Conservation (phyloP, 1,140 invertebrate species). For the Pseudomyrmex gracilis region DNA sequence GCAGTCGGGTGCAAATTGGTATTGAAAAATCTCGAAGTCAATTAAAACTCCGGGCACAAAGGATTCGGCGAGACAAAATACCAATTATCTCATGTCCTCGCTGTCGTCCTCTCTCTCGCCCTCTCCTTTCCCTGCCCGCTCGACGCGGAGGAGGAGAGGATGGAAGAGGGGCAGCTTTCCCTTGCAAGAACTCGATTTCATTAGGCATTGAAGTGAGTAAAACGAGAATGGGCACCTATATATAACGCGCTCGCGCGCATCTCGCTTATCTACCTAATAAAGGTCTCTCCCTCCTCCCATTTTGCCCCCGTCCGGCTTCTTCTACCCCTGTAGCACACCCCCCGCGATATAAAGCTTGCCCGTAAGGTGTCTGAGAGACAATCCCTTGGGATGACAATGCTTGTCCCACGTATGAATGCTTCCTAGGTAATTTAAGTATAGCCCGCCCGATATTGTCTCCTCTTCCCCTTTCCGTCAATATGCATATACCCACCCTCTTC, state of each 20-base stretch:
- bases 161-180: constrained; percentile 60
- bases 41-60: constrained; percentile 81
- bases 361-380: constrained; percentile 81
- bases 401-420: constrained; percentile 80
- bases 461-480: neutral
- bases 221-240: constrained; percentile 81
- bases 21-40: constrained; percentile 80
- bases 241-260: constrained; percentile 76
- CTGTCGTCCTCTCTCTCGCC: constrained; percentile 68
- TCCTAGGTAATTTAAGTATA: constrained; percentile 80
- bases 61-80: constrained; percentile 82
- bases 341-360: constrained; percentile 76
- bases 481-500: too few relatives aligned
- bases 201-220: constrained; percentile 83
- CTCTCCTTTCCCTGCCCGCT: constrained; percentile 35
- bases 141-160: constrained; percentile 58
- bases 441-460: constrained; percentile 28
- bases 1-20: constrained; percentile 75
- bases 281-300: constrained; percentile 73
- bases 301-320: constrained; percentile 35
- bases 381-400: constrained; percentile 81
- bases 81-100: constrained; percentile 80
- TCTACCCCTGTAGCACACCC: constrained; percentile 35
- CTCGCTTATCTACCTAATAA: constrained; percentile 83
- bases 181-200: constrained; percentile 83